Percentiles rank a stretch among this genome's conserved stretches.
phyloP scores from a whole-genome alignment of 2,113 vertebrate species.

The Callipepla squamata region DNA sequence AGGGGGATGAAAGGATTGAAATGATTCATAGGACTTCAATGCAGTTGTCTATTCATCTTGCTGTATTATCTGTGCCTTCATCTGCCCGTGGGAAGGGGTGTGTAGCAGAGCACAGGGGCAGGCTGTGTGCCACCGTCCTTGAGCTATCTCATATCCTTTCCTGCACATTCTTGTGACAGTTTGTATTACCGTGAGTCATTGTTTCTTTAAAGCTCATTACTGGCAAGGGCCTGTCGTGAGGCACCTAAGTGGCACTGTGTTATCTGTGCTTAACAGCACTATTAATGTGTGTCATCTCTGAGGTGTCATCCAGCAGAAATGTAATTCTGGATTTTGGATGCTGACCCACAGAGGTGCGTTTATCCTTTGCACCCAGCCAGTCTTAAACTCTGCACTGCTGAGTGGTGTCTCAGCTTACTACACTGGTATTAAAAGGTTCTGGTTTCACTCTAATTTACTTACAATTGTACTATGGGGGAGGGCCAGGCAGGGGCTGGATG shows the following conservation, averaged over 20 bases:
- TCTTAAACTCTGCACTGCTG: slow-evolving; percentile 46
- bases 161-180: slow-evolving; percentile 50
- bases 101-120: slow-evolving; percentile 20
- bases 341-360: slow-evolving; percentile 22
- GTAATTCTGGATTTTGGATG: slow-evolving; percentile 49
- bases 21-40: slow-evolving; percentile 33
- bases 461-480: neutral
- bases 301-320: slow-evolving; percentile 67
- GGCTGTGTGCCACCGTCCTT: slow-evolving; percentile 2
- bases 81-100: slow-evolving; percentile 51
- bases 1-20: slow-evolving; percentile 5
- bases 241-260: slow-evolving; percentile 14
- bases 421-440: slow-evolving; percentile 27
- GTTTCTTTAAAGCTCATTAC: slow-evolving; percentile 66
- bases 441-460: slow-evolving; percentile 52
- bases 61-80: slow-evolving; percentile 38
- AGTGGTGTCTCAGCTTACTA: slow-evolving; percentile 27
- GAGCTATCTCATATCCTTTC: slow-evolving; percentile 53
- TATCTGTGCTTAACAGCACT: slow-evolving; percentile 56
- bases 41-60: slow-evolving; percentile 37
- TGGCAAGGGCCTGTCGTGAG: slow-evolving; percentile 32
- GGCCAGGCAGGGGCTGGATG: neutral
- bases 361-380: slow-evolving; percentile 50
- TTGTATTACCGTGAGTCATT: slow-evolving; percentile 66
- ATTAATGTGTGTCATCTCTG: slow-evolving; percentile 43